Conservation (phyloP, 2,113 vertebrate species). For the Heteronetta atricapilla region DNA sequence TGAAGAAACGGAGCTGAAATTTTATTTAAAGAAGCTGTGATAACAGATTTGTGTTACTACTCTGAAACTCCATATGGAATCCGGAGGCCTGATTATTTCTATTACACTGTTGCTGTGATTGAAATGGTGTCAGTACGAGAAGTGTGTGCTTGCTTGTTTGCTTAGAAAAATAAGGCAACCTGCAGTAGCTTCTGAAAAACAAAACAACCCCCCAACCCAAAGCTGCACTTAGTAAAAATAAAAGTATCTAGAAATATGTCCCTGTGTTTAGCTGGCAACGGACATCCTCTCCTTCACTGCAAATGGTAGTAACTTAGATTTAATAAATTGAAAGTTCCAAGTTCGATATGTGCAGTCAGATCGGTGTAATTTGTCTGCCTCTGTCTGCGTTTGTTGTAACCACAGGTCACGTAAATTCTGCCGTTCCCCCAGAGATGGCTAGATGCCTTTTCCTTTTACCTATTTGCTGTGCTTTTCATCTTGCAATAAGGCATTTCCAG, state of each 20-base stretch:
- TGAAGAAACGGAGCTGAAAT: neutral
- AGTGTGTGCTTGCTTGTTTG: neutral
- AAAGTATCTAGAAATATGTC: neutral
- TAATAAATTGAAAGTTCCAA: neutral
- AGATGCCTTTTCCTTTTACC: neutral
- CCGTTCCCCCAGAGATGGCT: neutral
- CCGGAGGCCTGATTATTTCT: neutral
- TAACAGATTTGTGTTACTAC: neutral
- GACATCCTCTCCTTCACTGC: neutral
- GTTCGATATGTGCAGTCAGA: neutral
- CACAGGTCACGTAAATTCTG: neutral
- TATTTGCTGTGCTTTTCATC: conserved; percentile 4
- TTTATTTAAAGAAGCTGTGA: neutral
- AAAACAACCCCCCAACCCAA: neutral
- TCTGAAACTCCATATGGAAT: neutral
- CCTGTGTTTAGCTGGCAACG: neutral
- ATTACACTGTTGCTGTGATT: conserved; percentile 9
- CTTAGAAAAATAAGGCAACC: conserved; percentile 1
- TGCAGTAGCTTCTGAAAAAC: neutral
- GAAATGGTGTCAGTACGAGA: neutral
- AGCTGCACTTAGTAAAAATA: neutral
- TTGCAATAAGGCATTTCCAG: neutral
- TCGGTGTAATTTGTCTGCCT: neutral
- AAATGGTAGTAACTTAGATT: neutral
- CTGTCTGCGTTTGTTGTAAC: conserved; percentile 4